Conservation (phyloP, 2,888 invertebrate species). For the Pseudococcus longispinus region DNA sequence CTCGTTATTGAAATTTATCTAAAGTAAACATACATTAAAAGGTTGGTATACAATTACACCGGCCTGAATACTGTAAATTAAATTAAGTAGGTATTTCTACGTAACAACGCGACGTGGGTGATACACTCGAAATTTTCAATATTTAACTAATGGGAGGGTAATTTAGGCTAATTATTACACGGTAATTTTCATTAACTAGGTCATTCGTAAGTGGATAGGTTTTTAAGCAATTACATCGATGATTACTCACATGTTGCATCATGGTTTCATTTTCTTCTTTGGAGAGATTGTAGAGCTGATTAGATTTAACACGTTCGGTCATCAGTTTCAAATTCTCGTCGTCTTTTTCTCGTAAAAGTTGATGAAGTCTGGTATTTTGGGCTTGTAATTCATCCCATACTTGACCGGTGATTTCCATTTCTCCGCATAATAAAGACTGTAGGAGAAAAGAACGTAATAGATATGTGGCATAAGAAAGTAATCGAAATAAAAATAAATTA, state of each 20-base stretch:
- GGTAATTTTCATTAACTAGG: too few relatives aligned
- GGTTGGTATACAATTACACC: not conserved
- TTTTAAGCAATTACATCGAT: not conserved
- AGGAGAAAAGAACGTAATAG: not conserved
- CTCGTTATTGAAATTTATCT: constrained; percentile 79
- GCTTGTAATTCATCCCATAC: constrained; percentile 99
- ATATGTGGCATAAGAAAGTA: not conserved
- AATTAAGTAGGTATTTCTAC: not conserved
- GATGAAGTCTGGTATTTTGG: constrained; percentile 92
- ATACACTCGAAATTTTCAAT: not conserved
- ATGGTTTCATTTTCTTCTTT: constrained; percentile 87
- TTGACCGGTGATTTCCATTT: constrained; percentile 99
- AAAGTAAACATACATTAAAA: constrained; percentile 55
- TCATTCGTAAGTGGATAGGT: not conserved
- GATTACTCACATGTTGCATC: constrained; percentile 51
- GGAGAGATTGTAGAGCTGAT: constrained; percentile 91
- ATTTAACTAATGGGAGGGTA: not conserved
- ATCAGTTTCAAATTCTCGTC: constrained; percentile 99
- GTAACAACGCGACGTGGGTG: not conserved
- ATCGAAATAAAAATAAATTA: not conserved
- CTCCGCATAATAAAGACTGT: constrained; percentile 65
- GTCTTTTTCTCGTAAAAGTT: constrained; percentile 94
- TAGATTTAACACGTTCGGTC: constrained; percentile 95
- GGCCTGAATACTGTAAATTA: not conserved
- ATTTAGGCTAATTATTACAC: not conserved